A percentile compares a stretch with the other conserved stretches of the same genome.
Conservation (phyloP, 2,797 vertebrate species). For the Neomorphus geoffroyi region DNA sequence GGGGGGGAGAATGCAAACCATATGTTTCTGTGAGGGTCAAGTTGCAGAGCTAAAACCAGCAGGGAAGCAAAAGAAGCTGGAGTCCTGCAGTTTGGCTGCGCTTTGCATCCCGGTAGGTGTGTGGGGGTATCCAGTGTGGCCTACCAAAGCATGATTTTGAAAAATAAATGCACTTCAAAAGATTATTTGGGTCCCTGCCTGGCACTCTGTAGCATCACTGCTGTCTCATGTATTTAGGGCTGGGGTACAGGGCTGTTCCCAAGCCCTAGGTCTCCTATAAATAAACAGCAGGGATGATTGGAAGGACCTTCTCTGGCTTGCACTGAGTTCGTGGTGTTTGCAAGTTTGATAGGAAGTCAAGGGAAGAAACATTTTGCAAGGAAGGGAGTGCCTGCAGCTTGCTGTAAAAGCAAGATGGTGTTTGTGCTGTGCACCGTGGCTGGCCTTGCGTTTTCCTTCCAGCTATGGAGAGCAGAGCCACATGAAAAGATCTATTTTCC, state of each 20-base stretch:
- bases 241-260: neutral
- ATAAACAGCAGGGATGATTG: neutral
- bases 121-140: neutral
- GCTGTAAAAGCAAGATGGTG: neutral
- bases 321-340: neutral
- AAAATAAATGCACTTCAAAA: neutral
- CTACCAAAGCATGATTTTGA: neutral
- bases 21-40: neutral
- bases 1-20: constrained; percentile 44
- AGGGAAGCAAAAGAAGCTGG: neutral
- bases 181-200: neutral
- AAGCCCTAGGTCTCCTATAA: neutral
- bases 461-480: neutral
- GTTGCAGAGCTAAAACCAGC: constrained; percentile 14
- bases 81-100: neutral
- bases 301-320: neutral
- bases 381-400: neutral
- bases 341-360: neutral
- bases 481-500: neutral
- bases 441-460: neutral
- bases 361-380: neutral
- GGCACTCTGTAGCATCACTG: neutral
- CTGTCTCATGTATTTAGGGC: neutral
- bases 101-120: neutral
- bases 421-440: neutral